A percentile compares a stretch with the other conserved stretches of the same genome.
These are phyloP conservation scores for Lamellibrachia columna DNA, from an alignment of 2,888 invertebrate species.

Conservation along the genomic window DNA sequence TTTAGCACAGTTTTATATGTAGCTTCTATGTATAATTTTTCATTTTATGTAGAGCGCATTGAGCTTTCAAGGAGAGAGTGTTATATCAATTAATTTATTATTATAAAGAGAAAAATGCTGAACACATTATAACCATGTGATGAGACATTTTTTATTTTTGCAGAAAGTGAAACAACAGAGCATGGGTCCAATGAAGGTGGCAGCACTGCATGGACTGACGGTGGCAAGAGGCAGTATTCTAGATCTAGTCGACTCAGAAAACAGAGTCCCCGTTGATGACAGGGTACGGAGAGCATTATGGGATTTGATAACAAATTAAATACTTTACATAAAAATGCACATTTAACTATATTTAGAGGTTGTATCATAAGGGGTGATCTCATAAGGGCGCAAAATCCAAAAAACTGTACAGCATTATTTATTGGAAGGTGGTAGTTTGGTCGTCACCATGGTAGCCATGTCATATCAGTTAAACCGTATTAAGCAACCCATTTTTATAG, in stretches of 20 bases:
- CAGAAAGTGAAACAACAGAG: background rate
- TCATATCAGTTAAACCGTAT: too few relatives aligned
- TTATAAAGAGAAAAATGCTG: background rate
- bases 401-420: too few relatives aligned
- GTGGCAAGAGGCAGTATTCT: constrained; percentile 61
- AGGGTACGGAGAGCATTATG: constrained; percentile 50
- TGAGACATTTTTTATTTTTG: background rate
- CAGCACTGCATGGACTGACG: constrained; percentile 65
- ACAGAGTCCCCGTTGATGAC: constrained; percentile 63
- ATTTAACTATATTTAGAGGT: background rate
- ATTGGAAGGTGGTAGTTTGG: too few relatives aligned
- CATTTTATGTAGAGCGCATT: too few relatives aligned
- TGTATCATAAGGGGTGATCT: too few relatives aligned
- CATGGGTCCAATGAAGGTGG: constrained; percentile 62
- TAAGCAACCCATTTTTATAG: too few relatives aligned
- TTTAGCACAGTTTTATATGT: too few relatives aligned
- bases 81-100: background rate
- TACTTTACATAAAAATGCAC: background rate
- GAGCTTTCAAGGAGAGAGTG: too few relatives aligned
- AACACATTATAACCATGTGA: background rate
- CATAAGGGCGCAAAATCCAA: too few relatives aligned
- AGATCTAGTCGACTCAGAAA: constrained; percentile 51
- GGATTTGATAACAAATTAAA: background rate
- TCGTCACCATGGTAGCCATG: too few relatives aligned
- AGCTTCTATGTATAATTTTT: too few relatives aligned